Evolutionary conservation across 2,888 invertebrate genomes (phyloP), one percentile per base, ranked within the genome.

Genomic region (Agrypnus murinus): DNA sequence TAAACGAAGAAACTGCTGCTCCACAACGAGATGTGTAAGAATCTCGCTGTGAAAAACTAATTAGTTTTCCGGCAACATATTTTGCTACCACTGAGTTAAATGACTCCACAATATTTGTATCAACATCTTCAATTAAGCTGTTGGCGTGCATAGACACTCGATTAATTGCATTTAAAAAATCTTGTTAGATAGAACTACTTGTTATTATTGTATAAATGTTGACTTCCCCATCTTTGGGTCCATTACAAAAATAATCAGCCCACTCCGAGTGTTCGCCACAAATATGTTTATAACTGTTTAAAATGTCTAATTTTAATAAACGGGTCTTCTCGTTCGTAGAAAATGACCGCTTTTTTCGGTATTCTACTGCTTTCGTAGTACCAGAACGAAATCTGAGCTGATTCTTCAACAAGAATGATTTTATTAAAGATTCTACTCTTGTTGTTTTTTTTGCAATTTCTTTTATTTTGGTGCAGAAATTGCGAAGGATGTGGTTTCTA

Each of bases 1-100:
- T 65, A 34, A 36, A 60, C 2, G 40, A 43, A 8, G n/a, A 8
- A 12, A 59, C 53, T 59, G 70, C 65, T 2, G 60, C 60, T 46
- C 12, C 43, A 25, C 70, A 65, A 12, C 70, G 34, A 4, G 60
- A 32, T 60, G 69, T 31, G 19, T 70, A 70, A 6, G 70, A 65
- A 9, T 55, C 36, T 60, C 65, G 50, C 14, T 38, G 19, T 17
- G 64, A 66, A 58, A 32, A 66, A 59, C 59, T 66, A 45, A 66
- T 59, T 57, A 59, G 25, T 57, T 69, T 69, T 14, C 58, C 69
- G 1, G 57, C 65, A 25, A 69, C 63, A 45, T 48, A 31, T 57
- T 69, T 69, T 15, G 57, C 38, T 15, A 69, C 46, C 40, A 57
- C 36, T 7, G 55, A 50, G 64, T 69, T 64, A 15, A 69, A 59